Evolutionary conservation across 2,113 vertebrate genomes (phyloP), one percentile per base, ranked within the genome.

Genomic region (Ophiodon elongatus): DNA sequence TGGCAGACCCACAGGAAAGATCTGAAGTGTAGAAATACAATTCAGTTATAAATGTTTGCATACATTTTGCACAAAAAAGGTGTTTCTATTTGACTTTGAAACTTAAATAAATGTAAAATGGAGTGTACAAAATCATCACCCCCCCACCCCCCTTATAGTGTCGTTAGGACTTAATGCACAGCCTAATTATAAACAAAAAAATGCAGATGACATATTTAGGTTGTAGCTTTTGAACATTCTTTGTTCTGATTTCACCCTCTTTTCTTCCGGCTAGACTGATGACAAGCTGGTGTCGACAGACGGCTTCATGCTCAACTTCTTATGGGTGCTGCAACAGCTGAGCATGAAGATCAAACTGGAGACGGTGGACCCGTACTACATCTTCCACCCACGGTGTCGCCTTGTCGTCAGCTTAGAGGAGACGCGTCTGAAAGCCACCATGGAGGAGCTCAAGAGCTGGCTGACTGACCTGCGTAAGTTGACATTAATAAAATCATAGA

Each of bases 281-380:
- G 98, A 99, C 87, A 96, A 98, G 56, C 93, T 99, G 92, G 98
- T 99, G 62, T 99, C 98, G 1, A 98, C 98, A 19, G 98, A 99
- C 1, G 98, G 98, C 82, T 99, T 99, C 86, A 99, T 99, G 98
- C 96, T 99, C 83, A 99, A 99, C 94, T 99, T 99, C 91, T 93
- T 99, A 60, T 99, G 97, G 97, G 98, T 99, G 67, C 96, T 99
- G 43, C 98, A 99, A 94, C 98, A 99, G 72, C 95, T 99, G 52
- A 99, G 98, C 89, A 99, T 95, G 78, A 99, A 99, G 94, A 99
- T 99, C 78, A 99, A 99, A 93, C 94, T 99, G 80, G 98, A 99
- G 92, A 99, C 98, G 0, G 98, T 99, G n/a, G 98, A 99, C 79
- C 97, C 98, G 35, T 97, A 96, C 63, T 99, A 99, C 84, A 96